Evolutionary conservation across 1,140 invertebrate species (phyloP).

Genomic region (Drosophila sechellia): DNA sequence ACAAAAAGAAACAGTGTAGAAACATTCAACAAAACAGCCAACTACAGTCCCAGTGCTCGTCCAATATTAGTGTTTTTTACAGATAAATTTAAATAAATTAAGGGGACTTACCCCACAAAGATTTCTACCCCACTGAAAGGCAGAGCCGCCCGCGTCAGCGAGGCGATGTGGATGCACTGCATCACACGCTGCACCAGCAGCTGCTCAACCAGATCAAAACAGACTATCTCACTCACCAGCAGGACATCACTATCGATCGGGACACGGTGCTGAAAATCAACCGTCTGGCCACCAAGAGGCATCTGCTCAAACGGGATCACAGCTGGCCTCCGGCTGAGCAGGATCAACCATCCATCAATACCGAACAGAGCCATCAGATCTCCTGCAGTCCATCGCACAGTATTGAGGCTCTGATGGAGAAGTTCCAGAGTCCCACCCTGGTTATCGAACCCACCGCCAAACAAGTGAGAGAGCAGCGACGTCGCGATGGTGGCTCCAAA

Average conservation of each 20-base stretch:
- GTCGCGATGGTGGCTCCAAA: conserved; percentile 7
- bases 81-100: conserved; percentile 3
- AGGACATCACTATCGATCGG: conserved; percentile 75
- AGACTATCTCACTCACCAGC: conserved; percentile 71
- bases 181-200: conserved; percentile 70
- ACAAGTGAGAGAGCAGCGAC: conserved; percentile 46
- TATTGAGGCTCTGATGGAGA: conserved; percentile 70
- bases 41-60: conserved; percentile 19
- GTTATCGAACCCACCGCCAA: conserved; percentile 57
- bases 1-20: conserved; percentile 41
- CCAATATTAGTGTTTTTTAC: conserved; percentile 12
- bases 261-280: conserved; percentile 83
- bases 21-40: conserved; percentile 64
- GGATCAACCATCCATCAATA: conserved; percentile 2
- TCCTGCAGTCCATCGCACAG: conserved; percentile 54
- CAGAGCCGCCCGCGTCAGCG: conserved; percentile 69
- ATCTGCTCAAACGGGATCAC: conserved; percentile 73
- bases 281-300: conserved; percentile 65
- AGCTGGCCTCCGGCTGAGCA: conserved; percentile 75
- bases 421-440: conserved; percentile 73
- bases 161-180: conserved; percentile 31
- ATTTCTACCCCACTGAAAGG: conserved; percentile 43
- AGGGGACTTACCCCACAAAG: conserved; percentile 10
- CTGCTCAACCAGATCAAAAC: conserved; percentile 78
- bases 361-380: conserved; percentile 13